Evolutionary conservation across 1,140 invertebrate species (phyloP).

Genomic region (Conus ventricosus): DNA sequence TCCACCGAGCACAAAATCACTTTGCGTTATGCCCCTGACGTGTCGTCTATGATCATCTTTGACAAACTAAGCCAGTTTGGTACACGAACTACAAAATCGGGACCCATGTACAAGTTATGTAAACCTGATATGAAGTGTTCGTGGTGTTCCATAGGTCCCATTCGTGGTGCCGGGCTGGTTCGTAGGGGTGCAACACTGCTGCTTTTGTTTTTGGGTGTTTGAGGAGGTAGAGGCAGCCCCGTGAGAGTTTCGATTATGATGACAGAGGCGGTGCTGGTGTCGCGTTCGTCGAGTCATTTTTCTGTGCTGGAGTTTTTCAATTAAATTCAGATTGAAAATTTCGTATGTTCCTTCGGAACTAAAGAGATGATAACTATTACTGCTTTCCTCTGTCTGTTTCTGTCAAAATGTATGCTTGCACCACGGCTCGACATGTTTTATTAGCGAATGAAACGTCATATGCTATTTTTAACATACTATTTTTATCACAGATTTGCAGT

Average conservation of each 20-base stretch:
- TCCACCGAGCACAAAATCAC: slow-evolving; percentile 58
- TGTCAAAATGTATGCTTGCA: no score
- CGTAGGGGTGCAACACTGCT: slow-evolving; percentile 34
- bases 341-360: no score
- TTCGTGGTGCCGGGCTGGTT: slow-evolving; percentile 54
- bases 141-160: slow-evolving; percentile 16
- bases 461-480: no score
- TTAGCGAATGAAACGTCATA: no score
- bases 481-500: no score
- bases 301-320: slow-evolving; percentile 10
- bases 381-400: no score
- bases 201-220: background rate
- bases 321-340: no score
- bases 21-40: slow-evolving; percentile 52
- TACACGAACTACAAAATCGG: slow-evolving; percentile 60
- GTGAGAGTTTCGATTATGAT: slow-evolving; percentile 32
- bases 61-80: slow-evolving; percentile 56
- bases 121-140: background rate
- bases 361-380: no score
- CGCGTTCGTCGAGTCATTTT: slow-evolving; percentile 42
- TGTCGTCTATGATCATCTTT: slow-evolving; percentile 52
- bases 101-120: slow-evolving; percentile 60
- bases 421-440: no score
- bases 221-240: background rate
- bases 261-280: slow-evolving; percentile 31